Evolutionary conservation across 2,888 invertebrate species (phyloP).

Genomic region (Caenorhabditis panamensis): DNA sequence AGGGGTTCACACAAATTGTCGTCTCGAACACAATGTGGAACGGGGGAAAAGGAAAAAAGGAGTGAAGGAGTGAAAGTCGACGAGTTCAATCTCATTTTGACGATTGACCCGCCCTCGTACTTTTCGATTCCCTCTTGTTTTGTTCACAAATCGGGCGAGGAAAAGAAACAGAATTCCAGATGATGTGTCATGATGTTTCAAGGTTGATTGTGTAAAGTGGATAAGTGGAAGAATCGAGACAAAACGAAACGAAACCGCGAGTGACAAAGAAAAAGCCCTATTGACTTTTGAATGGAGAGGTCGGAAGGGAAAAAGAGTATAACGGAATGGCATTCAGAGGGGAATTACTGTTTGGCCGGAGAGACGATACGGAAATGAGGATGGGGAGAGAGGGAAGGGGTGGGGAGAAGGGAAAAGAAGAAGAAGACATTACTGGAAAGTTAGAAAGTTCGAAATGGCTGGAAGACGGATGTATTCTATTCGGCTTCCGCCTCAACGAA

Average conservation of each 20-base stretch:
- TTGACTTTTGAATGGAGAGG: conserved; percentile 11
- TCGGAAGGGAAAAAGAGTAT: conserved; percentile 1
- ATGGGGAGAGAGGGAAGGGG: conserved; percentile 6
- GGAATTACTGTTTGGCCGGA: not conserved
- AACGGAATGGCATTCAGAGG: conserved; percentile 3
- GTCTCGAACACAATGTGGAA: conserved; percentile 10
- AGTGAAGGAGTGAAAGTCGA: not conserved
- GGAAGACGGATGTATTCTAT: too few species aligned
- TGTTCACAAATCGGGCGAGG: not conserved
- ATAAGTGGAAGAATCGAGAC: conserved; percentile 32
- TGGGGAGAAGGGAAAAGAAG: conserved; percentile 3
- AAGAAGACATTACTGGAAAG: conserved; percentile 38
- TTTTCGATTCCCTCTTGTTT: not conserved
- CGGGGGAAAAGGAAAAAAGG: not conserved
- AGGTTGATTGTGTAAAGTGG: conserved; percentile 23
- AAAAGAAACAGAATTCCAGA: conserved; percentile 25
- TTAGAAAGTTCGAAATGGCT: conserved; percentile 38
- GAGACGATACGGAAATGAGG: conserved; percentile 1
- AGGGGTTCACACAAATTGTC: not conserved
- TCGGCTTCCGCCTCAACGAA: conserved; percentile 34
- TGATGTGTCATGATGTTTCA: conserved; percentile 34
- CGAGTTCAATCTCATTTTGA: conserved; percentile 15
- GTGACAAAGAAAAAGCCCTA: conserved; percentile 2
- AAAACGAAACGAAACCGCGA: too few species aligned
- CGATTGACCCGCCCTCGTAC: conserved; percentile 7